Evolutionary conservation across 2,113 vertebrate genomes (phyloP).

Genomic region (Spilogale gracilis): DNA sequence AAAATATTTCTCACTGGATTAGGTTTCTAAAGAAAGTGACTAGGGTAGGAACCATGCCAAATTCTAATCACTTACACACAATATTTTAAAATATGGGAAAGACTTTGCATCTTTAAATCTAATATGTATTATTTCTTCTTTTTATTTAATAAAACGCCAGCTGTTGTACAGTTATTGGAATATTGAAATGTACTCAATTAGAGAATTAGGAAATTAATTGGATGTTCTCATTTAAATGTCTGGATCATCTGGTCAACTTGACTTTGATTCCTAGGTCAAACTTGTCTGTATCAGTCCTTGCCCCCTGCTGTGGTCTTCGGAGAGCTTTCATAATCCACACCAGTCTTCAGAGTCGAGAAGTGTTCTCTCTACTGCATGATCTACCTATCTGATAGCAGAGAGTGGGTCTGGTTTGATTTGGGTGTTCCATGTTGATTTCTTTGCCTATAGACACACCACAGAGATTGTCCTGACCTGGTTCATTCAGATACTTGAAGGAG

Average conservation of each 20-base stretch:
- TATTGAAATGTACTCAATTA: not conserved
- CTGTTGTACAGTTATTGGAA: not conserved
- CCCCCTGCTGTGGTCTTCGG: not conserved
- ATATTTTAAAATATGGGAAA: slow-evolving; percentile 46
- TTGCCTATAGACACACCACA: not conserved
- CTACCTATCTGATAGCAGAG: not conserved
- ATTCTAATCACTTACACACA: not conserved
- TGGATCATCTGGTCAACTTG: not conserved
- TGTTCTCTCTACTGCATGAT: not conserved
- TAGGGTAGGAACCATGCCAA: not conserved
- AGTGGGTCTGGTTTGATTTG: not conserved
- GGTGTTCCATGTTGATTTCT: not conserved
- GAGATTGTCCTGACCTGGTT: not conserved
- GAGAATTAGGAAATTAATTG: not conserved
- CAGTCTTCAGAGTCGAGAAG: not conserved
- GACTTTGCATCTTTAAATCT: not conserved
- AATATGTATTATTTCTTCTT: not conserved
- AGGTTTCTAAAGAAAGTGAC: slow-evolving; percentile 54
- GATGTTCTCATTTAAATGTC: not conserved
- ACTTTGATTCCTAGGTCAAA: not conserved
- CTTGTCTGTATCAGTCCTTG: not conserved
- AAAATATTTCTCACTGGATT: slow-evolving; percentile 61
- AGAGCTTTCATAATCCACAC: not conserved
- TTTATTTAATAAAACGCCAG: not conserved
- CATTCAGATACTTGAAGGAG: not conserved